Base-by-base conservation (phyloP, 2,113 vertebrate genomes). In the Pygoscelis antarcticus region DNA sequence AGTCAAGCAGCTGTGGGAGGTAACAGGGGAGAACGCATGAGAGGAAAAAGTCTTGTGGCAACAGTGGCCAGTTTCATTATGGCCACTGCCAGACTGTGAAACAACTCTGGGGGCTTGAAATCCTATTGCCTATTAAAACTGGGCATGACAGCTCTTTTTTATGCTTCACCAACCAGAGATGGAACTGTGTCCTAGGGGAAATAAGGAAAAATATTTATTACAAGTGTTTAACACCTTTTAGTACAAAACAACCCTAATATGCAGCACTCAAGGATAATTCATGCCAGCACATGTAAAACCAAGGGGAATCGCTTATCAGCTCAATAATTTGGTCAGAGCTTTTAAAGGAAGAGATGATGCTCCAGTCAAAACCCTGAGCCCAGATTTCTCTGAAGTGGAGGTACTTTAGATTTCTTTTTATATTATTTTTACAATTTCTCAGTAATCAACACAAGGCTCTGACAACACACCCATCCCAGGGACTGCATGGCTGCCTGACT, bases 171-270 rank as follows among this genome's bases (percentile, higher is more conserved):
- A 98, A 96, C 95, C 96, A 98, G 97, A 97, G 97, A 97, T 97
- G 93, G 97, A 97, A 94, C 96, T 83, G 91, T 80, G 91, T 97
- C 97, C 97, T 97, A 86, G 69, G 97, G 97, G 97, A 98, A 98
- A 98, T 97, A 98, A 97, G 96, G 97, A 97, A 97, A 98, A 98
- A 98, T 98, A 98, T 98, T 97, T 97, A 98, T 97, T 97, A 97
- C 97, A 97, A 97, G 97, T 97, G 97, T 97, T 97, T 97, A 98
- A 98, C 97, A 98, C 97, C 97, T 98, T 98, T 98, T 97, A 98
- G 96, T 98, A 97, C 97, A 98, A 98, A 97, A 97, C 97, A 98
- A 96, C 93, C 95, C 95, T 97, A 96, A 95, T 97, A 95, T 89
- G 94, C 93, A 93, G 91, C 96, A 94, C 96, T 97, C 96, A 96